These are phyloP conservation scores for Brienomyrus brachyistius DNA, from an alignment of 2,113 vertebrate genomes.

Conservation along the genomic window DNA sequence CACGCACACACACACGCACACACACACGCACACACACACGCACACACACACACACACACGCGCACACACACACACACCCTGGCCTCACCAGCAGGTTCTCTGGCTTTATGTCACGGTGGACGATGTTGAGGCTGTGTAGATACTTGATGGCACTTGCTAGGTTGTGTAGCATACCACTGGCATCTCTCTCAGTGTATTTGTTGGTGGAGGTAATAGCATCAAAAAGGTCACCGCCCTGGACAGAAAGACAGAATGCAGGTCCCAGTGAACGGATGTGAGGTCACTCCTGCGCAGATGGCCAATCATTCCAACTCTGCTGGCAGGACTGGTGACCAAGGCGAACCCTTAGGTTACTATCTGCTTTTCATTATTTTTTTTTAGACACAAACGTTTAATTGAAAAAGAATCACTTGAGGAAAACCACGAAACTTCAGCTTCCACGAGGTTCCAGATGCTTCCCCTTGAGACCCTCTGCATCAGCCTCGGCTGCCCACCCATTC, in stretches of 20 bases:
- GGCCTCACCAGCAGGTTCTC: constrained; percentile 8
- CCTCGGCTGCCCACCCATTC: not conserved
- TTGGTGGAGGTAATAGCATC: constrained; percentile 95
- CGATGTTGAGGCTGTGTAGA: constrained; percentile 68
- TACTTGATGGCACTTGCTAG: constrained; percentile 94
- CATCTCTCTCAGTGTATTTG: constrained; percentile 93
- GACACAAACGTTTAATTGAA: not conserved
- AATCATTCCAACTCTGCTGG: not conserved
- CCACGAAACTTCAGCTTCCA: not conserved
- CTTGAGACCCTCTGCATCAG: not conserved
- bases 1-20: too few relatives aligned
- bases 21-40: too few relatives aligned
- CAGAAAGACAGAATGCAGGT: not conserved
- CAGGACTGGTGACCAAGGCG: not conserved
- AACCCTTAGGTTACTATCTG: not conserved
- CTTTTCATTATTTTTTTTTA: not conserved
- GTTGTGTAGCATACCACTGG: constrained; percentile 94
- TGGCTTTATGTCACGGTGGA: constrained; percentile 12
- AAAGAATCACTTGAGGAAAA: not conserved
- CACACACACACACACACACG: not conserved
- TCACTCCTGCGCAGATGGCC: not conserved
- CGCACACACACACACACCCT: not conserved
- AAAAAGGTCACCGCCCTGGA: constrained; percentile 92
- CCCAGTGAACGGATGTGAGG: not conserved
- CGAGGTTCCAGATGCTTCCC: not conserved